Percentiles rank a stretch among this genome's conserved stretches.
phyloP scores from a whole-genome alignment of 2,888 invertebrate species.

The Lordiphosa fenestrarum region DNA sequence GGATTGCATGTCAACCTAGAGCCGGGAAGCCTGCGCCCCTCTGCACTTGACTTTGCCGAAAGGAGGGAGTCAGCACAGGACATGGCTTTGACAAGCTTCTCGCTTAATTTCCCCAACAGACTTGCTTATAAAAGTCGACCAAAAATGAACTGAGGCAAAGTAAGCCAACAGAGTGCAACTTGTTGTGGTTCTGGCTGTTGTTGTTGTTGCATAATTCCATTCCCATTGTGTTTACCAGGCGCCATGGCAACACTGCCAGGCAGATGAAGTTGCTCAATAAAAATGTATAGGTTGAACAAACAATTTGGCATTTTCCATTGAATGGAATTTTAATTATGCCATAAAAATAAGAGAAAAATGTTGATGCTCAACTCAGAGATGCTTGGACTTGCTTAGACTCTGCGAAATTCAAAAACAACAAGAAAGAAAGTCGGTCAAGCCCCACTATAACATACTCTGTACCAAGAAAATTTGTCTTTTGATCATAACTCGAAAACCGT shows the following conservation, averaged over 20 bases:
- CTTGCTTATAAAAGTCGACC: slow-evolving; percentile 31
- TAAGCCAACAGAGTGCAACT: slow-evolving; percentile 41
- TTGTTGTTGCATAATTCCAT: slow-evolving; percentile 28
- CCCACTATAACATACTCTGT: no score
- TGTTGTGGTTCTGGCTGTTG: slow-evolving; percentile 8
- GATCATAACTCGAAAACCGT: no score
- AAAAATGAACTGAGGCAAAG: slow-evolving; percentile 44
- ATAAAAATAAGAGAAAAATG: no score
- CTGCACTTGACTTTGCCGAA: slow-evolving; percentile 64
- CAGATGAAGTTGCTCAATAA: no score
- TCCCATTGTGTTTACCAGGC: slow-evolving; percentile 37
- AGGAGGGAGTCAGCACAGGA: slow-evolving; percentile 21
- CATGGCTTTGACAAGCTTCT: slow-evolving; percentile 51
- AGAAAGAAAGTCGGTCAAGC: no score
- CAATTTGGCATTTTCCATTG: no score
- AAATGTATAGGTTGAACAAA: no score
- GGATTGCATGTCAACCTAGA: slow-evolving; percentile 54
- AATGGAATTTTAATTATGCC: no score
- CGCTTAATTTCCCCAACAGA: slow-evolving; percentile 49
- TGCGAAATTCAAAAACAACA: no score
- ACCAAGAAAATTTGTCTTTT: no score
- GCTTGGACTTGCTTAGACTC: no score
- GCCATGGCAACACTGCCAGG: slow-evolving; percentile 54
- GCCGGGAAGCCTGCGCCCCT: slow-evolving; percentile 6
- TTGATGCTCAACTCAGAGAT: no score